Conservation (phyloP, 2,888 invertebrate species). For the Ligdia adustata region DNA sequence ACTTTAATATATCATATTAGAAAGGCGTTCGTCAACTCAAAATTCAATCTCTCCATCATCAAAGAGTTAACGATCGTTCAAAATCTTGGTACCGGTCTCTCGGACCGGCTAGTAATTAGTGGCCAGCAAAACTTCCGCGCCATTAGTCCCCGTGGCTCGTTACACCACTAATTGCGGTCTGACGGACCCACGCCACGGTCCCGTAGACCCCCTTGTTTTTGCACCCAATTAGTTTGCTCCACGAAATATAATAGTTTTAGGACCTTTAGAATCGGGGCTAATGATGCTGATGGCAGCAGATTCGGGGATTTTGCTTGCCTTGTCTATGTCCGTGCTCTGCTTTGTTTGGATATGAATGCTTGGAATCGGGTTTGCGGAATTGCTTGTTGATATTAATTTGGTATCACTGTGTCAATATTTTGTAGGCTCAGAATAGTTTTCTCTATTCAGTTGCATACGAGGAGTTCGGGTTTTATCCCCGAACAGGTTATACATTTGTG, state of each 20-base stretch:
- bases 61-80: slow-evolving; percentile 26
- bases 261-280: slow-evolving; percentile 36
- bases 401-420: not conserved
- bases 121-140: slow-evolving; percentile 62
- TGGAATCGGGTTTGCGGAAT: slow-evolving; percentile 5
- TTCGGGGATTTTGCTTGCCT: slow-evolving; percentile 22
- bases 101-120: slow-evolving; percentile 56
- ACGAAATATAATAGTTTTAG: slow-evolving; percentile 42
- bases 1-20: too few species aligned
- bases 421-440: too few species aligned
- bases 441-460: too few species aligned
- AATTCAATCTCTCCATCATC: too few species aligned
- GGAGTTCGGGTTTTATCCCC: too few species aligned
- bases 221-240: slow-evolving; percentile 59
- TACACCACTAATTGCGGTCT: slow-evolving; percentile 72
- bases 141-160: slow-evolving; percentile 67
- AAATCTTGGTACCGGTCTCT: slow-evolving; percentile 35
- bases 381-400: not conserved
- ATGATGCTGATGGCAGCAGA: slow-evolving; percentile 36
- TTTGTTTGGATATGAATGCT: slow-evolving; percentile 8
- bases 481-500: too few species aligned
- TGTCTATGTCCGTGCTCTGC: slow-evolving; percentile 6
- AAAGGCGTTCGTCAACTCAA: too few species aligned
- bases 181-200: slow-evolving; percentile 46
- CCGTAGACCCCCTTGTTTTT: slow-evolving; percentile 48